Conservation (phyloP, 2,888 invertebrate genomes). For the Eupithecia centaureata region DNA sequence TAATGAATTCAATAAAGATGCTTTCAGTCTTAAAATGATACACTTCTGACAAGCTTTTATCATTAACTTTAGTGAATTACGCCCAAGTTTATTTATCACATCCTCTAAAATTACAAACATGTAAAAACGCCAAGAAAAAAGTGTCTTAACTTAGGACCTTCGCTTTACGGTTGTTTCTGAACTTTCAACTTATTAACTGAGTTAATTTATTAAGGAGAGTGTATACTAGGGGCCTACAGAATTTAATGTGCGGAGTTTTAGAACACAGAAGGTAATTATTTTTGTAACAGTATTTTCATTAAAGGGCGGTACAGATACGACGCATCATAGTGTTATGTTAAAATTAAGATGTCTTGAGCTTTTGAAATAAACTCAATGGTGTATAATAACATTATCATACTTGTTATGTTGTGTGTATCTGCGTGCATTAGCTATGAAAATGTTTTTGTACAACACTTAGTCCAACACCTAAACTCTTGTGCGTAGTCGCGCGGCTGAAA, state of each 20-base stretch:
- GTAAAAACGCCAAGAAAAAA: slow-evolving; percentile 27
- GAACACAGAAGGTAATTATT: slow-evolving; percentile 51
- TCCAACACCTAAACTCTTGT: no score
- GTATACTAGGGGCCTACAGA: slow-evolving; percentile 54
- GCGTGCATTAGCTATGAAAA: no score
- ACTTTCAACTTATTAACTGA: slow-evolving; percentile 62
- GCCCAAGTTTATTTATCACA: slow-evolving; percentile 27
- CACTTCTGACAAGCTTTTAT: neutral
- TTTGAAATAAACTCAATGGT: no score
- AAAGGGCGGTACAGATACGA: neutral
- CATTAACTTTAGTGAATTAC: slow-evolving; percentile 5
- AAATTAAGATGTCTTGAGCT: no score
- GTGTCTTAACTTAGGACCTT: slow-evolving; percentile 24
- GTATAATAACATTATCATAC: no score
- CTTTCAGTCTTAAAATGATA: neutral
- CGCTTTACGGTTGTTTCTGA: slow-evolving; percentile 57
- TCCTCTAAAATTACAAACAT: slow-evolving; percentile 29
- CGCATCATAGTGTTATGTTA: no score
- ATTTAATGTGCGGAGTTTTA: slow-evolving; percentile 59
- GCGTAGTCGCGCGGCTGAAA: neutral
- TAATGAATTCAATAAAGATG: neutral
- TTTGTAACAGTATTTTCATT: neutral
- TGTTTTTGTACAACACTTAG: no score
- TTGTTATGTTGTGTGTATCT: no score
- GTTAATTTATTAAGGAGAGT: slow-evolving; percentile 65